Percentiles rank a stretch among this genome's conserved stretches.
Conservation (phyloP, 64 coral and sea anemone genomes). For the Pachyseris speciosa region DNA sequence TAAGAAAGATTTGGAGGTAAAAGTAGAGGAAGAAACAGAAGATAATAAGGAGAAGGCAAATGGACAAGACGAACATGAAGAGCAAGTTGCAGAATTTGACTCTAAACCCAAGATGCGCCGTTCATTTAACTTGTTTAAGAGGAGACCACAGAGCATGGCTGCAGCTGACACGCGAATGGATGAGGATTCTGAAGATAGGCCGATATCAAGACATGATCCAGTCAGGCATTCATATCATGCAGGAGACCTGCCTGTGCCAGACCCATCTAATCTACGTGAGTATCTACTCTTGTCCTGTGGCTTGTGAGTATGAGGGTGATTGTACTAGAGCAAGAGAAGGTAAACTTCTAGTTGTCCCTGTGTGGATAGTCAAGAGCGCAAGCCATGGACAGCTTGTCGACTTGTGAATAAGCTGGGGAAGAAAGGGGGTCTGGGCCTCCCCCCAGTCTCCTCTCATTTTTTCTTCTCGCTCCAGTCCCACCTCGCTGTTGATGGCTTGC, state of each 20-base stretch:
- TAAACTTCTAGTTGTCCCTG: too few species aligned
- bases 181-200: background rate
- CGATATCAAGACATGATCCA: conserved; percentile 49
- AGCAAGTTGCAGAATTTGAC: conserved; percentile 29
- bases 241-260: conserved; percentile 57
- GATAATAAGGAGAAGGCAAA: background rate
- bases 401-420: too few species aligned
- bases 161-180: conserved; percentile 40
- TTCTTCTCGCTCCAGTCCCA: too few species aligned
- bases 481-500: too few species aligned
- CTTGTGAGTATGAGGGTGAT: background rate
- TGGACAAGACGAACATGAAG: conserved; percentile 41
- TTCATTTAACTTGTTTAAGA: conserved; percentile 31
- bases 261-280: conserved; percentile 67
- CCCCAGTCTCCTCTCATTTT: too few species aligned
- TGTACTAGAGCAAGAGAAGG: too few species aligned
- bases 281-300: background rate
- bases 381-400: too few species aligned
- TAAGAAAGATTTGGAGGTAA: background rate
- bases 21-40: conserved; percentile 11
- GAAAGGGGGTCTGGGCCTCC: too few species aligned
- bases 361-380: too few species aligned
- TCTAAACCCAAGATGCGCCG: conserved; percentile 44
- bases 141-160: conserved; percentile 75
- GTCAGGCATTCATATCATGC: conserved; percentile 83